Evolutionary conservation across 2,888 invertebrate species (phyloP), one percentile per base, ranked within the genome.

Genomic region (Schizotus pectinicornis): DNA sequence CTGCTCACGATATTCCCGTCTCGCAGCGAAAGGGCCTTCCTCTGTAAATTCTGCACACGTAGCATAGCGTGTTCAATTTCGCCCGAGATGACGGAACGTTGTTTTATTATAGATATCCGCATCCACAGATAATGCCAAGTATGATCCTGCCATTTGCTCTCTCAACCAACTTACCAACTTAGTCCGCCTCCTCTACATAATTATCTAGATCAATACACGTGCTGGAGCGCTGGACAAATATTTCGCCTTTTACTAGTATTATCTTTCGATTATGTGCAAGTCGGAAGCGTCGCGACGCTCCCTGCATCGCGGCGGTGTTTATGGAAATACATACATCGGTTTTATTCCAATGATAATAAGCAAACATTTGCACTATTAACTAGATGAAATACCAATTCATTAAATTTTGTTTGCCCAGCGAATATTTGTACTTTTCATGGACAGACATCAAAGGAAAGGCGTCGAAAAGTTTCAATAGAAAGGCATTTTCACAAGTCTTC

Each of bases 1-100:
- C 54, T 64, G 63, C 61, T 66, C 62, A 58, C 60, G 65, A 69
- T 67, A 63, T 64, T 62, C 61, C 58, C 48, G 47, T 50, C 55
- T 36, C 13, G 30, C 9, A 42, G 32, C 6, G 35, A 14, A 9
- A 36, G 14, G 32, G 64, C 51, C 56, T 58, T 36, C 61, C 61
- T 61, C 56, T 48, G 60, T 59, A 58, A 69, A 77, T 77, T 76
- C 77, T 69, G 74, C 74, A 71, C 77, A 77, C 77, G 77, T 77
- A 76, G 75, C 74, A 68, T 66, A 65, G 73, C 74, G 70, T 68
- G 72, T 71, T 71, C 73, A 72, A 72, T 73, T 73, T 72, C 65
- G 69, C 60, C 63, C 64, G 69, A 71, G 68, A 73, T 71, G 70
- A 72, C 67, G 71, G 69, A 65, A 70, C 69, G 71, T 68, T 72